Percentiles rank a stretch among this genome's conserved stretches.
phyloP scores from a whole-genome alignment of 2,888 invertebrate species.

The Drosophila affinis region DNA sequence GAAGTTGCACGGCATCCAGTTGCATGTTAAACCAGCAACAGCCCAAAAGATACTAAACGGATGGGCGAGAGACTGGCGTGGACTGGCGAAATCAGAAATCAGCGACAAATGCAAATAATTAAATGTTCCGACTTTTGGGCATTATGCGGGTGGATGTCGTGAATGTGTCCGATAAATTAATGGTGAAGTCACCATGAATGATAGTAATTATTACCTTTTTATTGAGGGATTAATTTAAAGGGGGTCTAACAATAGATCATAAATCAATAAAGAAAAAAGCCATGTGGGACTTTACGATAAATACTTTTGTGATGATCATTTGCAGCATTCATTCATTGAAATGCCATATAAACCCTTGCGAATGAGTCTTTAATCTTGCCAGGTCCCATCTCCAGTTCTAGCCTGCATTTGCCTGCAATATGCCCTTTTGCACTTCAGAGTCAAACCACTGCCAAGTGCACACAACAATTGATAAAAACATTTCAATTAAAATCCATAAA shows the following conservation, averaged over 20 bases:
- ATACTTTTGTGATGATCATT: too few species aligned
- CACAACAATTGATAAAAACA: neutral
- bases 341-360: too few species aligned
- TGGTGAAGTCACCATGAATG: neutral
- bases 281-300: too few species aligned
- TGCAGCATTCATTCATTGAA: too few species aligned
- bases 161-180: neutral
- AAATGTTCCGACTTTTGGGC: constrained; percentile 38
- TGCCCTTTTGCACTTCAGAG: neutral
- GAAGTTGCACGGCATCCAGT: constrained; percentile 51
- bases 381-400: too few species aligned
- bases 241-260: too few species aligned
- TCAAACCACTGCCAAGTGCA: neutral
- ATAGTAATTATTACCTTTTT: neutral
- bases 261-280: too few species aligned
- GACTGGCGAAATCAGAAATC: constrained; percentile 40
- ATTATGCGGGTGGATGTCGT: constrained; percentile 5
- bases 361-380: neutral
- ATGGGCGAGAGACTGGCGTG: constrained; percentile 1
- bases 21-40: constrained; percentile 9
- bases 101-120: constrained; percentile 55
- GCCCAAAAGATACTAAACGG: constrained; percentile 30
- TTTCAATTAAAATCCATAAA: constrained; percentile 23
- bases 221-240: neutral
- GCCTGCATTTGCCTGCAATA: neutral